Evolutionary conservation across 2,888 invertebrate genomes (phyloP).

Genomic region (Pammene fasciana): DNA sequence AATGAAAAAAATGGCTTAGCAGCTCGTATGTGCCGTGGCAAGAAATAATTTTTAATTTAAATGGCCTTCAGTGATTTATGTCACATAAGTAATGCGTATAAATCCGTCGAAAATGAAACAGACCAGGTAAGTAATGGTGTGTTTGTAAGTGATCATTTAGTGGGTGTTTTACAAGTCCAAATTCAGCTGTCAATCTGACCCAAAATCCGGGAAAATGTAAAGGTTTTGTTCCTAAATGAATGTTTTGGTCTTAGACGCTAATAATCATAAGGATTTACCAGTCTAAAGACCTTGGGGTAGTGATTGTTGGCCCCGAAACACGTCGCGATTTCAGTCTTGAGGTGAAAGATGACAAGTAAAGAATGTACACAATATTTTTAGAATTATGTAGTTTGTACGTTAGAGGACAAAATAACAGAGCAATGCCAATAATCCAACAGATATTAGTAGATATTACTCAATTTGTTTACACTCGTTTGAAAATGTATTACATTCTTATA

Average conservation of each 20-base stretch:
- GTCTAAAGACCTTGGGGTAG: constrained; percentile 18
- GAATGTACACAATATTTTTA: constrained; percentile 81
- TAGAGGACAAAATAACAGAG: constrained; percentile 75
- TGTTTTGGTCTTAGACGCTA: constrained; percentile 46
- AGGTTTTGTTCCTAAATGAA: constrained; percentile 58
- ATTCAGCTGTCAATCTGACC: constrained; percentile 78
- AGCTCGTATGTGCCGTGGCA: constrained; percentile 81
- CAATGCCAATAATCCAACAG: constrained; percentile 57
- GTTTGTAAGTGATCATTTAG: constrained; percentile 65
- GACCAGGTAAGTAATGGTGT: constrained; percentile 75
- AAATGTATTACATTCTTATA: constrained; percentile 51
- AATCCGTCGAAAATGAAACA: constrained; percentile 80
- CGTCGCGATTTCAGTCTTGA: constrained; percentile 49
- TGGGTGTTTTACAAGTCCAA: constrained; percentile 76
- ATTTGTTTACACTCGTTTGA: constrained; percentile 48
- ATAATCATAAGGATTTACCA: constrained; percentile 44
- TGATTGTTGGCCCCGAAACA: constrained; percentile 35
- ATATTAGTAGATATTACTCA: constrained; percentile 50
- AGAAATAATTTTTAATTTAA: constrained; percentile 81
- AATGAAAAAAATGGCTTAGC: constrained; percentile 83
- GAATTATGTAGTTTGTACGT: constrained; percentile 77
- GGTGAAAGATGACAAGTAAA: constrained; percentile 73
- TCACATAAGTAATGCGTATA: constrained; percentile 80
- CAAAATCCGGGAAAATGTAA: constrained; percentile 70
- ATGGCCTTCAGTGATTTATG: constrained; percentile 84